A percentile compares a stretch with the other conserved stretches of the same genome.
Conservation (phyloP, 2,113 vertebrate species). For the Vombatus ursinus region DNA sequence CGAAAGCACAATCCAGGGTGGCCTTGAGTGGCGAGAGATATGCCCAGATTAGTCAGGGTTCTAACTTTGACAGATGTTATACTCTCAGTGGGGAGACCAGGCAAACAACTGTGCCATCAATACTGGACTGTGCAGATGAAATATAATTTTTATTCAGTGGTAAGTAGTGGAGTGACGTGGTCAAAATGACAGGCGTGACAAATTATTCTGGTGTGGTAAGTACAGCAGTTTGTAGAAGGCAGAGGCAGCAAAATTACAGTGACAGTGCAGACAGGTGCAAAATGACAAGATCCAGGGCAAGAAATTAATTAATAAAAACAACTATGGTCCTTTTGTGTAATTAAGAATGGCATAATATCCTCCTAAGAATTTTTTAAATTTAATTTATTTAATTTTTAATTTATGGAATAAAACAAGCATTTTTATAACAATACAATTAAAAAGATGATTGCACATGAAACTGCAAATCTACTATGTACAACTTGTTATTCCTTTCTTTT, state of each 20-base stretch:
- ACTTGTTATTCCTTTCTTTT: too few species aligned
- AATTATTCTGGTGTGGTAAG: not conserved
- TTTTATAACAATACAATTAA: too few species aligned
- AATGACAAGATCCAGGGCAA: not conserved
- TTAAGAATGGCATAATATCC: not conserved
- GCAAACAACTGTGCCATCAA: not conserved
- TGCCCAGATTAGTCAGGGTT: not conserved
- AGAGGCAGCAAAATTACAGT: not conserved
- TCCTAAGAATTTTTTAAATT: not conserved
- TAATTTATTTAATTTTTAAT: too few species aligned
- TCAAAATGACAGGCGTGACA: not conserved
- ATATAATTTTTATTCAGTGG: not conserved
- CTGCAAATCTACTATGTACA: too few species aligned
- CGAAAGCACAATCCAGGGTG: not conserved
- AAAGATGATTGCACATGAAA: too few species aligned
- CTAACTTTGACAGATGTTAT: not conserved
- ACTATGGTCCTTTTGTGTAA: not conserved
- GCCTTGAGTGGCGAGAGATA: not conserved
- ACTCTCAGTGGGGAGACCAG: not conserved
- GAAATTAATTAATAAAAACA: not conserved
- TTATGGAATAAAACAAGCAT: too few species aligned
- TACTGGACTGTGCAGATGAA: not conserved
- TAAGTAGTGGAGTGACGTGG: not conserved
- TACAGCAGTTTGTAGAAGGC: not conserved
- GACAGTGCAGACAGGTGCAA: not conserved